phyloP scores from a whole-genome alignment of 2,113 vertebrate species.

The Monopterus albus region DNA sequence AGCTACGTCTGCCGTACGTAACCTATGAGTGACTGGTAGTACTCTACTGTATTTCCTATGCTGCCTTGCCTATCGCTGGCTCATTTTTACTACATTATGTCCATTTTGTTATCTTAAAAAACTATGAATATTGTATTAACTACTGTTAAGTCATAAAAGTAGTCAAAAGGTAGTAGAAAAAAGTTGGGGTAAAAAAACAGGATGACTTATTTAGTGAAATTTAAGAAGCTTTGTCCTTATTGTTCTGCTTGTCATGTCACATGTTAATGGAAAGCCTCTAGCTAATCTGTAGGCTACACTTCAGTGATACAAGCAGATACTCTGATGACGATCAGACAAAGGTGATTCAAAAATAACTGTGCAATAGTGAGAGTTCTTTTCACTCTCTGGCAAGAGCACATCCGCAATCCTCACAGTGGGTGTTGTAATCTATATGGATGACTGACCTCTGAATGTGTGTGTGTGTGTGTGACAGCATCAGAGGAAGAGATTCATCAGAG shows the following conservation, averaged over 20 bases:
- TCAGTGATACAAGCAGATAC: background rate
- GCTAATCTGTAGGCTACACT: background rate
- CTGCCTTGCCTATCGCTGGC: no score
- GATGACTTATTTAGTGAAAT: no score
- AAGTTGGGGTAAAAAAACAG: no score
- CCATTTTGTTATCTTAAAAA: no score
- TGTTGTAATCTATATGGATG: constrained; percentile 52
- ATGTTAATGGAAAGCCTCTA: background rate
- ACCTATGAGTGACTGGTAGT: background rate
- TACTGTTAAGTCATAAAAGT: no score
- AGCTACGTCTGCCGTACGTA: background rate
- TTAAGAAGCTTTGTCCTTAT: no score
- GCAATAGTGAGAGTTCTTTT: constrained; percentile 19
- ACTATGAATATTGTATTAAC: no score
- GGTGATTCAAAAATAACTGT: constrained; percentile 32
- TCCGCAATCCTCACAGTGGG: constrained; percentile 21
- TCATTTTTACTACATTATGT: no score
- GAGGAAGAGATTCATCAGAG: constrained; percentile 32
- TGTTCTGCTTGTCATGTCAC: background rate
- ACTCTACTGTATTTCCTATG: no score
- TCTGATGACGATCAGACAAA: constrained; percentile 12
- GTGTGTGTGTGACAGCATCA: background rate
- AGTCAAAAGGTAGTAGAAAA: no score
- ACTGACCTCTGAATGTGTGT: constrained; percentile 32
- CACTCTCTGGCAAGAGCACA: constrained; percentile 19